Evolutionary conservation across 2,113 vertebrate species (phyloP).

Genomic region (Vulpes ferrilata): DNA sequence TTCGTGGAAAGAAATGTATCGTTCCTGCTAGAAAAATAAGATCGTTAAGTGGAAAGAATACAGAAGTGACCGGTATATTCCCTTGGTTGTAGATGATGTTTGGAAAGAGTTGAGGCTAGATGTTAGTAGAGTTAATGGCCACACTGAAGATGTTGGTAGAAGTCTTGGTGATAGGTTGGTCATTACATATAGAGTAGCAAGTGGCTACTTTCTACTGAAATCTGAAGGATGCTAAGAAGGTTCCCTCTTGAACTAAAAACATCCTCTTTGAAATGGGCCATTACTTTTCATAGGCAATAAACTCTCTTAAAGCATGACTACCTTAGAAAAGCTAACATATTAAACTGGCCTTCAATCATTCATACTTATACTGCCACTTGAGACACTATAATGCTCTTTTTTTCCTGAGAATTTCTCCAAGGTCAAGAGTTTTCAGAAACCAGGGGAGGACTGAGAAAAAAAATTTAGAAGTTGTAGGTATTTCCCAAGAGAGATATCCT

Average conservation of each 20-base stretch:
- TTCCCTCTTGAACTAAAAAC: not conserved
- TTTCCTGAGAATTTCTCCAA: not conserved
- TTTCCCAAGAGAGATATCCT: not conserved
- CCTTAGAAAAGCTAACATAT: not conserved
- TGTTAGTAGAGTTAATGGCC: not conserved
- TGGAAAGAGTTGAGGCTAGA: not conserved
- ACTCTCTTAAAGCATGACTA: not conserved
- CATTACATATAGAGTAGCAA: not conserved
- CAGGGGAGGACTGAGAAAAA: not conserved
- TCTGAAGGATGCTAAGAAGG: not conserved
- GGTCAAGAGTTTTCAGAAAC: not conserved
- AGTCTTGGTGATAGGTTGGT: not conserved
- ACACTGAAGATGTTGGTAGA: not conserved
- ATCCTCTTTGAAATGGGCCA: not conserved
- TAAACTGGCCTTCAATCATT: not conserved
- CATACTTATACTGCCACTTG: not conserved
- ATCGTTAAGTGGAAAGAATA: not conserved
- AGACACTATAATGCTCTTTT: not conserved
- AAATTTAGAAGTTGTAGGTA: not conserved
- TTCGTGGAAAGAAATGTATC: not conserved
- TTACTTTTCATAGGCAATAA: not conserved
- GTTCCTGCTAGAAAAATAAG: not conserved
- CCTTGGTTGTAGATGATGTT: not conserved
- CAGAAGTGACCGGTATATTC: not conserved
- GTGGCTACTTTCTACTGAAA: not conserved